Percentiles rank a stretch among this genome's conserved stretches.
Evolutionary conservation across 2,888 invertebrate genomes (phyloP).

Genomic region (Mystacides longicornis): DNA sequence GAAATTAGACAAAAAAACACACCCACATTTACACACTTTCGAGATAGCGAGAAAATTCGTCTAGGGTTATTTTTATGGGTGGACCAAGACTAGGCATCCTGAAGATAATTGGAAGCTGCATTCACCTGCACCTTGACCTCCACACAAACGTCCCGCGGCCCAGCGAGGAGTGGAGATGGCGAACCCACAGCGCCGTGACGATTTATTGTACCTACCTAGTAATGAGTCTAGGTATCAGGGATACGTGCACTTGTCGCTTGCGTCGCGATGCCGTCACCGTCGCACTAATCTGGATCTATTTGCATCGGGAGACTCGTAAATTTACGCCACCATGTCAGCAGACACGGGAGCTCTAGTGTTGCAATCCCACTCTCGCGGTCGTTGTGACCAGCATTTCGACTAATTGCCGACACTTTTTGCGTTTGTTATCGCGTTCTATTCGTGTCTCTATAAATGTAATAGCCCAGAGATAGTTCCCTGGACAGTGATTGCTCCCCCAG

Average conservation of each 20-base stretch:
- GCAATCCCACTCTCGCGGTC: background rate
- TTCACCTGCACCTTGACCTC: background rate
- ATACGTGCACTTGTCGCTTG: background rate
- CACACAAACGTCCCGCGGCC: background rate
- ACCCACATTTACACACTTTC: too few species aligned
- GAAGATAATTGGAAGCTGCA: too few species aligned
- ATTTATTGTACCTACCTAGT: background rate
- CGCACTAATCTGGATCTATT: background rate
- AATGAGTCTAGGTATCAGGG: too few species aligned
- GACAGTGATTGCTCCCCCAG: constrained; percentile 26
- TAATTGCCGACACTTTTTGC: background rate
- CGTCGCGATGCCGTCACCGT: background rate
- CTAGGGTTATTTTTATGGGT: too few species aligned
- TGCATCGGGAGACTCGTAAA: background rate
- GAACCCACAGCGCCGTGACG: background rate
- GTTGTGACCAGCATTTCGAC: background rate
- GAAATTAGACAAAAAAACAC: too few species aligned
- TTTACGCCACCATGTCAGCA: background rate
- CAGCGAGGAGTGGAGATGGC: background rate
- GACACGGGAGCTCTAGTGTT: background rate
- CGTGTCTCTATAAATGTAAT: constrained; percentile 5
- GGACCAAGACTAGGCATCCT: too few species aligned
- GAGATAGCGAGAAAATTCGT: too few species aligned
- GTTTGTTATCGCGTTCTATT: too few species aligned
- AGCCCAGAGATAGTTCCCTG: constrained; percentile 20